Evolutionary conservation across 1,140 invertebrate species (phyloP).

Genomic region (Anoplolepis gracilipes): DNA sequence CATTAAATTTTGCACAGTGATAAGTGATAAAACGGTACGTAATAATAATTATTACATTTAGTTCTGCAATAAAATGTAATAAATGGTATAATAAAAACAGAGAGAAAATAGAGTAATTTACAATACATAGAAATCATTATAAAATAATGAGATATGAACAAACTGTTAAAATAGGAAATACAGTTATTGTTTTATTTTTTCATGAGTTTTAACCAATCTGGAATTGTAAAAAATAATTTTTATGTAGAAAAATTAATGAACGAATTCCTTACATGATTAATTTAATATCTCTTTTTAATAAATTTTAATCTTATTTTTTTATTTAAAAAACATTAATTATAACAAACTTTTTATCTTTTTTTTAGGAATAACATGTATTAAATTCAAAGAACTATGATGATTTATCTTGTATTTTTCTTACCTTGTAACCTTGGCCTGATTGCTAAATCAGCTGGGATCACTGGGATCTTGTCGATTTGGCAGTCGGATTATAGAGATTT

Average conservation of each 20-base stretch:
- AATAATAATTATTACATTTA: not conserved
- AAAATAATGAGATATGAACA: not conserved
- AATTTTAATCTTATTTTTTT: too few relatives aligned
- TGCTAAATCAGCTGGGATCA: not conserved
- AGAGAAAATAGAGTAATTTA: not conserved
- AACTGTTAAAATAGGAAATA: not conserved
- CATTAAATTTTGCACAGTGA: not conserved
- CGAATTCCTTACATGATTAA: not conserved
- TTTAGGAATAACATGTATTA: too few relatives aligned
- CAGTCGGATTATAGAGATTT: not conserved
- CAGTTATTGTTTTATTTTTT: not conserved
- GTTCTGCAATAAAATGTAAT: not conserved
- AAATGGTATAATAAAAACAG: not conserved
- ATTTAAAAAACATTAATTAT: too few relatives aligned
- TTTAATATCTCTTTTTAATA: not conserved
- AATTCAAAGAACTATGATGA: not conserved
- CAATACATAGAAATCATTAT: not conserved
- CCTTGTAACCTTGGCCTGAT: not conserved
- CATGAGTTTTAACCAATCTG: not conserved
- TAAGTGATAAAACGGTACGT: not conserved
- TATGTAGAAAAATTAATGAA: not conserved
- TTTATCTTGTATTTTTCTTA: not conserved
- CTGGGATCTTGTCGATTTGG: not conserved
- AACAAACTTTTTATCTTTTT: too few relatives aligned
- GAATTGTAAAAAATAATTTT: not conserved